phyloP scores from a whole-genome alignment of 2,888 invertebrate genomes.

The Caenorhabditis sp. region DNA sequence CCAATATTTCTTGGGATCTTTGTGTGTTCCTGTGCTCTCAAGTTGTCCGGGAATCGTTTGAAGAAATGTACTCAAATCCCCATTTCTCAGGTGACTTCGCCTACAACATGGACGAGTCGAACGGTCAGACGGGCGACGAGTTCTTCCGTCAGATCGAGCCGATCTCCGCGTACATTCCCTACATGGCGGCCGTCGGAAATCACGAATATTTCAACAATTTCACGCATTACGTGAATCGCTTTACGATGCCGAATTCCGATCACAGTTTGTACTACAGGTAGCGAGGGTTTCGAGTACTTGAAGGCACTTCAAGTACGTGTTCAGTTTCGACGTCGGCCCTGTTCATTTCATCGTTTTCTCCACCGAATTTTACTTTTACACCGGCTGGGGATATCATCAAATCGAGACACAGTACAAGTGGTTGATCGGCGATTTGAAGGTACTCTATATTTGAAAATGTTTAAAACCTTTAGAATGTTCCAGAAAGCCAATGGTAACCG shows the following conservation, averaged over 20 bases:
- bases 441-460: constrained; percentile 10
- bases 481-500: constrained; percentile 74
- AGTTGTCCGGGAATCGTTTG: no score
- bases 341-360: constrained; percentile 92
- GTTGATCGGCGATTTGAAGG: constrained; percentile 74
- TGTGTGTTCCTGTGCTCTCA: no score
- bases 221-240: constrained; percentile 92
- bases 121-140: constrained; percentile 89
- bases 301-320: not conserved
- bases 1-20: no score
- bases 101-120: constrained; percentile 89
- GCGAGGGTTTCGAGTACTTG: not conserved
- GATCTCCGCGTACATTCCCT: constrained; percentile 91
- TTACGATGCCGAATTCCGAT: constrained; percentile 87
- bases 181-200: constrained; percentile 87
- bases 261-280: constrained; percentile 79
- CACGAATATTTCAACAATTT: constrained; percentile 82
- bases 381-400: constrained; percentile 88
- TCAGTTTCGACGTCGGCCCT: constrained; percentile 90
- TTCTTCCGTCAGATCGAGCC: constrained; percentile 91
- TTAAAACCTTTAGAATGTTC: not conserved
- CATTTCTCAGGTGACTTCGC: constrained; percentile 90
- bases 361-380: constrained; percentile 94
- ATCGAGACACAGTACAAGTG: constrained; percentile 76
- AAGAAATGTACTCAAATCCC: no score